Evolutionary conservation across 2,888 invertebrate genomes (phyloP).

Genomic region (Drosophila cognata): DNA sequence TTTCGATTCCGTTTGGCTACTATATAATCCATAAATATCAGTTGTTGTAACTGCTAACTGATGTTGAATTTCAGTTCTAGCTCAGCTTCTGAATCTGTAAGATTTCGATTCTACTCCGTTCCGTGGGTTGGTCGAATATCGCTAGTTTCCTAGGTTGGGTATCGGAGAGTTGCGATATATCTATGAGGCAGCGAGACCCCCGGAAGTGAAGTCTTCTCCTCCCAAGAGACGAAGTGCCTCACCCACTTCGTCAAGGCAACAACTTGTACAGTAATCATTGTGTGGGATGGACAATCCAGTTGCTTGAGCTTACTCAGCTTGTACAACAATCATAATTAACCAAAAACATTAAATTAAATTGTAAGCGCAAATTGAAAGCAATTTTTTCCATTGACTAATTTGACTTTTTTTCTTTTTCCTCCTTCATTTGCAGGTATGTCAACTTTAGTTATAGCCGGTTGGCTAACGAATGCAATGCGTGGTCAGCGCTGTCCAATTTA

Average conservation of each 20-base stretch:
- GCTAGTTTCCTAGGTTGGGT: background rate
- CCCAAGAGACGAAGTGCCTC: background rate
- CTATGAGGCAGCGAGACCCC: background rate
- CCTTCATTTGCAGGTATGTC: conserved; percentile 65
- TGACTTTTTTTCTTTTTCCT: conserved; percentile 1
- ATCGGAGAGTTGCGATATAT: background rate
- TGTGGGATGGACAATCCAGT: background rate
- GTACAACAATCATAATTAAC: background rate
- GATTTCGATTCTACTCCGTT: background rate
- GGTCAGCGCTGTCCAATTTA: conserved; percentile 60
- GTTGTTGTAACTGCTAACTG: background rate
- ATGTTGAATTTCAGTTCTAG: background rate
- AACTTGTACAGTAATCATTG: background rate
- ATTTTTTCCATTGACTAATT: conserved; percentile 33
- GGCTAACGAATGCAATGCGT: conserved; percentile 54
- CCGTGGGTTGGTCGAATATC: no score
- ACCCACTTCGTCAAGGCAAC: background rate
- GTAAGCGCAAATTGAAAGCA: conserved; percentile 8
- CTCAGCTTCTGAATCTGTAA: background rate
- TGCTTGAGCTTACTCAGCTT: background rate
- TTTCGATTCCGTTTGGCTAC: background rate
- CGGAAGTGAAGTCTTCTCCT: background rate
- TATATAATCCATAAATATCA: background rate
- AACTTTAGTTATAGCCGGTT: conserved; percentile 33
- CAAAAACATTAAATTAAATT: background rate